Percentiles rank a stretch among this genome's conserved stretches.
Conservation (phyloP, 2,797 vertebrate species). For the Protosalanx chinensis region DNA sequence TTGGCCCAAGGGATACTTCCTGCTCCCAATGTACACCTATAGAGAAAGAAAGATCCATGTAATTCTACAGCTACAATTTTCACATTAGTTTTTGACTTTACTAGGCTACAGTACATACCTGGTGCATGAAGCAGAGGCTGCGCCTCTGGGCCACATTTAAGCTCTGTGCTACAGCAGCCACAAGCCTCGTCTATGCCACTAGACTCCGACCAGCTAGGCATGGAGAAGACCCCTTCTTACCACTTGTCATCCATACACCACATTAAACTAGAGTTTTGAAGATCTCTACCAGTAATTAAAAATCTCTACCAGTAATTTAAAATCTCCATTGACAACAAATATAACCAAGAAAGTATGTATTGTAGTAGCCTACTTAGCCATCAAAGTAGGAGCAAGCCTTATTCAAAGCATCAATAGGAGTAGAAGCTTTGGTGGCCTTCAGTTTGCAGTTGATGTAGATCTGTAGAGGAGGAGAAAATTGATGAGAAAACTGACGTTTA, state of each 20-base stretch:
- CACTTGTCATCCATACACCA: no score
- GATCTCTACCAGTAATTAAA: no score
- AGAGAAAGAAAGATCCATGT: not conserved
- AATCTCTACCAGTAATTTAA: no score
- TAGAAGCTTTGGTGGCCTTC: conserved; percentile 36
- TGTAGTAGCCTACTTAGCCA: conserved; percentile 26
- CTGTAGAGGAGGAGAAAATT: conserved; percentile 30
- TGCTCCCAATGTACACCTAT: conserved; percentile 43
- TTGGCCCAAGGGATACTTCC: conserved; percentile 46
- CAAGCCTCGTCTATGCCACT: conserved; percentile 47
- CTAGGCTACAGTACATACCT: not conserved
- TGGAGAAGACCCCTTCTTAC: not conserved
- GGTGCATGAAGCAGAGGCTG: no score
- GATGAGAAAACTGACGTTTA: not conserved
- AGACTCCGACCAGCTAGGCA: conserved; percentile 59
- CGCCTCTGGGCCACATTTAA: conserved; percentile 35
- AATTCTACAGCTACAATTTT: not conserved
- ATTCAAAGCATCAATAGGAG: conserved; percentile 29
- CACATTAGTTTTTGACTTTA: not conserved
- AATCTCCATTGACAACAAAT: not conserved
- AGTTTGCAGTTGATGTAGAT: conserved; percentile 63
- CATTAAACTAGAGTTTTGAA: no score
- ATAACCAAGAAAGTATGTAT: not conserved
- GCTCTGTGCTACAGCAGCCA: conserved; percentile 55
- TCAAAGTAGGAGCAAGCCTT: conserved; percentile 67